These are phyloP conservation scores for Lepeophtheirus nordmannii DNA, from an alignment of 2,888 invertebrate species.

Conservation along the genomic window DNA sequence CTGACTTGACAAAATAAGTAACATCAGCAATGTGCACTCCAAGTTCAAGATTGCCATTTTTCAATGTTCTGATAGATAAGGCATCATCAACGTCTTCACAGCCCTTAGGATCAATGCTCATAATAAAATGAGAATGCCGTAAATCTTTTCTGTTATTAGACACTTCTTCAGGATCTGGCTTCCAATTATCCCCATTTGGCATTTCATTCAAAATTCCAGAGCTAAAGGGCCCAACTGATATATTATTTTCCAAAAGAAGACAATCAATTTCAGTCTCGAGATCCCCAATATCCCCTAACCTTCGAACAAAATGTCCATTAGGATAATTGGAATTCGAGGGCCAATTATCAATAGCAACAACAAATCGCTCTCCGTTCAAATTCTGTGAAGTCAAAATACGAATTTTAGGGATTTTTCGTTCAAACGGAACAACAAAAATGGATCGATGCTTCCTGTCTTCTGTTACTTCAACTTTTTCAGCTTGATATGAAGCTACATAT, in stretches of 20 bases:
- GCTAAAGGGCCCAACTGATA: constrained; percentile 28
- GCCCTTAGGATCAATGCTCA: constrained; percentile 35
- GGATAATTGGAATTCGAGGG: constrained; percentile 60
- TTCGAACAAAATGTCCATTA: constrained; percentile 82
- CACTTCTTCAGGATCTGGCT: constrained; percentile 27
- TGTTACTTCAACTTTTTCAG: background rate
- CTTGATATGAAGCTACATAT: constrained; percentile 81
- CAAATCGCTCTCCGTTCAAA: constrained; percentile 65
- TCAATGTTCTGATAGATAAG: constrained; percentile 32
- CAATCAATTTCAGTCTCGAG: constrained; percentile 96
- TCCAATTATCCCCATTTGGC: constrained; percentile 28
- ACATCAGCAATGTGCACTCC: constrained; percentile 43
- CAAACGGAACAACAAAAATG: constrained; percentile 86
- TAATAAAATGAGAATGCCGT: constrained; percentile 32
- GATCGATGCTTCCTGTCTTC: background rate
- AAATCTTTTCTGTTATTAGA: constrained; percentile 30
- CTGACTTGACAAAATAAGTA: constrained; percentile 36
- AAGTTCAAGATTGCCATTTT: constrained; percentile 32
- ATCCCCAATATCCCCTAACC: constrained; percentile 82
- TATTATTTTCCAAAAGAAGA: constrained; percentile 28
- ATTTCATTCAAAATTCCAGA: constrained; percentile 30
- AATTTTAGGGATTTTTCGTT: constrained; percentile 80
- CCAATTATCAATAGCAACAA: constrained; percentile 94
- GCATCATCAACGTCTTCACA: constrained; percentile 36
- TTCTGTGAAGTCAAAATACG: constrained; percentile 77